phyloP scores from a whole-genome alignment of 1,140 invertebrate species.

The Caerostris darwini region DNA sequence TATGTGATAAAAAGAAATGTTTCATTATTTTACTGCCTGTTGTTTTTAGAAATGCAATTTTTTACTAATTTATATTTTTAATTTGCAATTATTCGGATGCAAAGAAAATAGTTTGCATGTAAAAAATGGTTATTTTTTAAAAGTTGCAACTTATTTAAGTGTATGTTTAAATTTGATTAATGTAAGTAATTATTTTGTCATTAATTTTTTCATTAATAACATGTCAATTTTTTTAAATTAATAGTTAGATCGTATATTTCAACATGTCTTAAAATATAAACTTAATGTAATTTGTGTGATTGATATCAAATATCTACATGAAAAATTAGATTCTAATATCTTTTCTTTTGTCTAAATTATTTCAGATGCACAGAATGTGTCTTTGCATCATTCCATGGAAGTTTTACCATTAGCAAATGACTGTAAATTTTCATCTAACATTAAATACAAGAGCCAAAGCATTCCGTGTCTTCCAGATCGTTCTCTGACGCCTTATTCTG shows the following conservation, averaged over 20 bases:
- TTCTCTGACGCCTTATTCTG: conserved; percentile 47
- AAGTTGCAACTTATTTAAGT: too few relatives aligned
- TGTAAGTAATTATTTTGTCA: too few relatives aligned
- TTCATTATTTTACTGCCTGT: too few relatives aligned
- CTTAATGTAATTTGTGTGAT: background rate
- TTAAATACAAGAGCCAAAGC: conserved; percentile 75
- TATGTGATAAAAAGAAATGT: too few relatives aligned
- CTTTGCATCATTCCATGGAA: conserved; percentile 73
- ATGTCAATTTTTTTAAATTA: background rate
- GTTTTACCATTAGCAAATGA: conserved; percentile 66
- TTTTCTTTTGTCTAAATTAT: background rate
- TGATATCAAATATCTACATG: background rate
- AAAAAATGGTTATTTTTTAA: too few relatives aligned
- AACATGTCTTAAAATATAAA: background rate
- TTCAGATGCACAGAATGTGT: conserved; percentile 20
- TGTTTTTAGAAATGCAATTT: too few relatives aligned
- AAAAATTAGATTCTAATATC: background rate
- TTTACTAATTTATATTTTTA: too few relatives aligned
- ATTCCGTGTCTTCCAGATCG: conserved; percentile 72
- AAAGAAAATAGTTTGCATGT: too few relatives aligned
- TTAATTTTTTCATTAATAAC: too few relatives aligned
- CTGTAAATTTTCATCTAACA: conserved; percentile 61
- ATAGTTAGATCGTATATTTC: too few relatives aligned
- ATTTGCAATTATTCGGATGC: too few relatives aligned
- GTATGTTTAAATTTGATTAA: too few relatives aligned